These are phyloP conservation scores for Staurois parvus DNA, from an alignment of 2,797 vertebrate genomes.

Conservation along the genomic window DNA sequence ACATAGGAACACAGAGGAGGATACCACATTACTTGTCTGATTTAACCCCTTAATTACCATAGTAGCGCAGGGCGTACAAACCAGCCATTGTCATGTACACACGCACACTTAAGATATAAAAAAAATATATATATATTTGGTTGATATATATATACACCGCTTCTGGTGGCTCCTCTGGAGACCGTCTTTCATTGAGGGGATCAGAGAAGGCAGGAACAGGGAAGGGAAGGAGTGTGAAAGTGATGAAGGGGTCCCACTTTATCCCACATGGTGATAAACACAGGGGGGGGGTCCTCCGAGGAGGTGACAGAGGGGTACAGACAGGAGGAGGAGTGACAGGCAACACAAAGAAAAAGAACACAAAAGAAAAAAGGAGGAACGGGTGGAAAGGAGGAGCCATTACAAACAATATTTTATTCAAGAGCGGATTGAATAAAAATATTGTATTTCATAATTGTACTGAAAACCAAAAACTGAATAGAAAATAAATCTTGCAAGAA, in stretches of 20 bases:
- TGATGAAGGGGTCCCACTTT: slow-evolving; percentile 48
- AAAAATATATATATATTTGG: slow-evolving; percentile 25
- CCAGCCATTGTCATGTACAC: slow-evolving; percentile 30
- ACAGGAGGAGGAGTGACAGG: slow-evolving; percentile 68
- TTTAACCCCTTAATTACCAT: slow-evolving; percentile 53
- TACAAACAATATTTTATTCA: slow-evolving; percentile 99
- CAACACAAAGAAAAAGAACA: slow-evolving; percentile 99
- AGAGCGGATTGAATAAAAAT: slow-evolving; percentile 99
- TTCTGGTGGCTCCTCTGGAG: slow-evolving; percentile 46
- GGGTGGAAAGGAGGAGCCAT: slow-evolving; percentile 91
- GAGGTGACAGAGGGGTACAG: slow-evolving; percentile 51
- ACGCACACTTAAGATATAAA: slow-evolving; percentile 31
- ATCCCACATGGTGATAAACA: slow-evolving; percentile 47
- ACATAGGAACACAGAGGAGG: slow-evolving; percentile 8
- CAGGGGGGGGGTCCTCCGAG: slow-evolving; percentile 19
- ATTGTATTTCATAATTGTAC: slow-evolving; percentile 97
- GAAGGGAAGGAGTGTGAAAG: slow-evolving; percentile 74
- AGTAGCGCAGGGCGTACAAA: slow-evolving; percentile 24
- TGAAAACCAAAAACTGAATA: slow-evolving; percentile 72
- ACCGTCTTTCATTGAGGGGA: slow-evolving; percentile 25
- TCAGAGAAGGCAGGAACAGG: slow-evolving; percentile 38
- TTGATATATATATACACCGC: slow-evolving; percentile 42
- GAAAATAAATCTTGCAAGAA: slow-evolving; percentile 61
- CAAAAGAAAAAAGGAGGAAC: slow-evolving; percentile 88
- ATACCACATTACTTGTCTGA: slow-evolving; percentile 38